phyloP scores from a whole-genome alignment of 2,888 invertebrate genomes.

The Heteropelma amictum region DNA sequence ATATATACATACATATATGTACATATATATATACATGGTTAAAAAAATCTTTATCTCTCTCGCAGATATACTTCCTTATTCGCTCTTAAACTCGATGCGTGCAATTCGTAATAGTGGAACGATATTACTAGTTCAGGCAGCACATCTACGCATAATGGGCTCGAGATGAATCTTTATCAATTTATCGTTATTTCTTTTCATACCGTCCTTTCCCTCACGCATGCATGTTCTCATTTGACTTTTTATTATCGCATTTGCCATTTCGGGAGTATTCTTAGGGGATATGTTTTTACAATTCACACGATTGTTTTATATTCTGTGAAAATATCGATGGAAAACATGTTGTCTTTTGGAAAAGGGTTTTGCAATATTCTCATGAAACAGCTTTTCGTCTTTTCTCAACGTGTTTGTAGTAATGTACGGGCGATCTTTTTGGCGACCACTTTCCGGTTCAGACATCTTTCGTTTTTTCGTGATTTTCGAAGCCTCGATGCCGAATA shows the following conservation, averaged over 20 bases:
- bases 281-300: slow-evolving; percentile 64
- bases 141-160: slow-evolving; percentile 41
- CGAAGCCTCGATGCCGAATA: slow-evolving; percentile 32
- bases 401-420: not conserved
- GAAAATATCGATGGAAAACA: slow-evolving; percentile 43
- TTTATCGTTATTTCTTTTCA: slow-evolving; percentile 3
- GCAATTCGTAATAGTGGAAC: slow-evolving; percentile 48
- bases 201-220: not conserved
- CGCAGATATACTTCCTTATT: slow-evolving; percentile 7
- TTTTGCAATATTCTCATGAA: not conserved
- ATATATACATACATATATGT: slow-evolving; percentile 35
- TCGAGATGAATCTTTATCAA: slow-evolving; percentile 35
- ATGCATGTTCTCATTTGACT: not conserved
- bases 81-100: slow-evolving; percentile 46
- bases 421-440: slow-evolving; percentile 18
- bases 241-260: slow-evolving; percentile 17
- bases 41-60: slow-evolving; percentile 24
- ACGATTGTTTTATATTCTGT: slow-evolving; percentile 45
- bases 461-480: slow-evolving; percentile 22
- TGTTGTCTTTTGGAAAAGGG: slow-evolving; percentile 14
- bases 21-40: slow-evolving; percentile 20
- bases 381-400: not conserved
- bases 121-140: slow-evolving; percentile 43
- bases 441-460: slow-evolving; percentile 18
- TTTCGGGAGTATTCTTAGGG: slow-evolving; percentile 52